These are phyloP conservation scores for Dione juno DNA, from an alignment of 2,888 invertebrate genomes.

Conservation along the genomic window DNA sequence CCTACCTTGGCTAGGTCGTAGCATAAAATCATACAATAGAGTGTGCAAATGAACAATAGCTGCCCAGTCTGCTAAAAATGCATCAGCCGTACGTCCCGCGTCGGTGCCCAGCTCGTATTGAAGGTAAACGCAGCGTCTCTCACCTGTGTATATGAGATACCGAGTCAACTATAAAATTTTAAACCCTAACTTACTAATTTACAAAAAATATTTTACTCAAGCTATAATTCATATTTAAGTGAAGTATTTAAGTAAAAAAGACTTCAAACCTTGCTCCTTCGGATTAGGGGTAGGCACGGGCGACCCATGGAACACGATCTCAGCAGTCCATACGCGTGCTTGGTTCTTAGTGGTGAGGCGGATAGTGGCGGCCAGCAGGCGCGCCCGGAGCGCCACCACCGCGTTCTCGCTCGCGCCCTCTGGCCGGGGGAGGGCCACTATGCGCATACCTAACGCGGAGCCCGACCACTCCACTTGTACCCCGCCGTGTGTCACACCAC, in stretches of 20 bases:
- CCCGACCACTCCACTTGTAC: constrained; percentile 96
- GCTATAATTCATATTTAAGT: not conserved
- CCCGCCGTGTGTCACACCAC: constrained; percentile 95
- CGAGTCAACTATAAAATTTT: too few species aligned
- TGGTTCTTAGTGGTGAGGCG: constrained; percentile 91
- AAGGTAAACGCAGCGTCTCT: constrained; percentile 93
- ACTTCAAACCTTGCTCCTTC: constrained; percentile 88
- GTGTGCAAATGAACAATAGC: constrained; percentile 95
- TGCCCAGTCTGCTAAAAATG: constrained; percentile 95
- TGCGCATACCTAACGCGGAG: constrained; percentile 90
- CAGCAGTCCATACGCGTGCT: constrained; percentile 93
- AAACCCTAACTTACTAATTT: too few species aligned
- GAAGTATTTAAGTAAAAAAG: not conserved
- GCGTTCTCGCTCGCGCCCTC: constrained; percentile 77
- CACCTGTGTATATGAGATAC: too few species aligned
- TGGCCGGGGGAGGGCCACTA: constrained; percentile 89
- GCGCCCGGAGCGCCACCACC: constrained; percentile 88
- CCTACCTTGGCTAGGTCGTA: constrained; percentile 88
- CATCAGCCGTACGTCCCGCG: constrained; percentile 93
- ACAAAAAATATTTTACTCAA: too few species aligned
- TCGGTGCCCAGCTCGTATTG: constrained; percentile 95
- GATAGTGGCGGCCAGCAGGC: constrained; percentile 92
- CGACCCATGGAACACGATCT: constrained; percentile 93
- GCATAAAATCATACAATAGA: constrained; percentile 92
- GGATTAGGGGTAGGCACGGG: constrained; percentile 91